Evolutionary conservation across 2,888 invertebrate genomes (phyloP), one percentile per base, ranked within the genome.

Genomic region (Ecdyonurus torrentis): DNA sequence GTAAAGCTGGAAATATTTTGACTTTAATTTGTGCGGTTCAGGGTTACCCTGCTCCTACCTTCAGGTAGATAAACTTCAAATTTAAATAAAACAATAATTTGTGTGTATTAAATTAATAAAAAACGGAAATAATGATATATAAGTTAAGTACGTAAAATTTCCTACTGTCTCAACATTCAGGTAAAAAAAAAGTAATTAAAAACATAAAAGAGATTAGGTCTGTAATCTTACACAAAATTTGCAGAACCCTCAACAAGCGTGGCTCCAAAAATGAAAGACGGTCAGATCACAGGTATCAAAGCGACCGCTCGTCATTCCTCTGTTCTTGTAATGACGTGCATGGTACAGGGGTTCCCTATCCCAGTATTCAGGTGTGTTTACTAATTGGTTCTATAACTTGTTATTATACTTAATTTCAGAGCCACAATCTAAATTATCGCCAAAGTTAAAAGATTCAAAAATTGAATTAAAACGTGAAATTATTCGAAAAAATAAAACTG

Each of bases 1-100:
- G 55, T 69, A 73, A 75, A 61, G 73, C 74, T 71, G 76, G 73
- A 66, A 73, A 74, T 69, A 76, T 79, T 68, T 79, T 81, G 66
- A 83, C 83, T 69, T 75, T 87, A 73, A 81, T 82, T 68, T 86
- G 86, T 74, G 82, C 83, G 73, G 81, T 84, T 67, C 82, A 83
- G 71, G 84, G 82, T 67, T 83, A 77, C 74, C 85, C 85, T 65
- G 77, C 82, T 65, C 85, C 85, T 69, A 72, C 78, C 64, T 82
- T 82, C 77, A 85, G 85, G 85, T 85, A 82, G 72, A 22, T 58
- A 23, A n/a, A n/a, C n/a, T n/a, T n/a, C n/a, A n/a, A n/a, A n/a
- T n/a, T n/a, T n/a, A n/a, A n/a, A n/a, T n/a, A n/a, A n/a, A n/a
- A n/a, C n/a, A n/a, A n/a, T n/a, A n/a, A 50, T n/a, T 19, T n/a